Percentiles rank a stretch among this genome's conserved stretches.
Conservation (phyloP, 2,888 invertebrate genomes). For the Tachina grossa region DNA sequence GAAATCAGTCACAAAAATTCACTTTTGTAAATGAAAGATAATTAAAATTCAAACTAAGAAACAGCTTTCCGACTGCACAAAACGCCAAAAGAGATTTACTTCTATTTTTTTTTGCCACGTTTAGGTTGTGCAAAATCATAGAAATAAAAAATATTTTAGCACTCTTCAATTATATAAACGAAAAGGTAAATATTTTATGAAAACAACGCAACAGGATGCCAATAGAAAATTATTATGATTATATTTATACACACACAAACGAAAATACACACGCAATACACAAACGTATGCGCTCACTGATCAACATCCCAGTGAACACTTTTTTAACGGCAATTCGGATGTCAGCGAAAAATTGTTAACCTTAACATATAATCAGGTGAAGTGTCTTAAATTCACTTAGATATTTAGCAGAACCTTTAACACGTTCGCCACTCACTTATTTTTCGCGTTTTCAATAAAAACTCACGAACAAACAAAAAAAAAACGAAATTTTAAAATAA, state of each 20-base stretch:
- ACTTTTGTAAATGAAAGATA: slow-evolving; percentile 54
- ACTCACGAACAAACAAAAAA: no score
- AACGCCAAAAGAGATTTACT: slow-evolving; percentile 25
- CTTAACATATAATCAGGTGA: no score
- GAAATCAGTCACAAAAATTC: slow-evolving; percentile 41
- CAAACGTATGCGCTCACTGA: no score
- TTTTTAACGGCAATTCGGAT: no score
- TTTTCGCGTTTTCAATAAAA: no score
- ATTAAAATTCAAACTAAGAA: slow-evolving; percentile 66
- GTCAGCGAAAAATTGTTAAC: no score
- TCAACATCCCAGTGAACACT: no score
- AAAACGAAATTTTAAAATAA: no score
- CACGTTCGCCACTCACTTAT: no score
- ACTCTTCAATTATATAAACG: slow-evolving; percentile 67
- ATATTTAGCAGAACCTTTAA: no score
- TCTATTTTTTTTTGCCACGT: not conserved
- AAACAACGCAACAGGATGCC: slow-evolving; percentile 82
- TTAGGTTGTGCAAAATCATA: slow-evolving; percentile 28
- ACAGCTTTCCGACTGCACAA: slow-evolving; percentile 4
- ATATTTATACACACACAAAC: slow-evolving; percentile 18
- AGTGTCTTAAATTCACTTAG: no score
- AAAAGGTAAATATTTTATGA: slow-evolving; percentile 81
- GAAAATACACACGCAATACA: not conserved
- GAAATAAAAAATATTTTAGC: slow-evolving; percentile 62
- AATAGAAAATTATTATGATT: slow-evolving; percentile 78